Percentiles rank a stretch among this genome's conserved stretches.
Evolutionary conservation across 1,140 invertebrate species (phyloP).

Genomic region (Drosophila mojavensis): DNA sequence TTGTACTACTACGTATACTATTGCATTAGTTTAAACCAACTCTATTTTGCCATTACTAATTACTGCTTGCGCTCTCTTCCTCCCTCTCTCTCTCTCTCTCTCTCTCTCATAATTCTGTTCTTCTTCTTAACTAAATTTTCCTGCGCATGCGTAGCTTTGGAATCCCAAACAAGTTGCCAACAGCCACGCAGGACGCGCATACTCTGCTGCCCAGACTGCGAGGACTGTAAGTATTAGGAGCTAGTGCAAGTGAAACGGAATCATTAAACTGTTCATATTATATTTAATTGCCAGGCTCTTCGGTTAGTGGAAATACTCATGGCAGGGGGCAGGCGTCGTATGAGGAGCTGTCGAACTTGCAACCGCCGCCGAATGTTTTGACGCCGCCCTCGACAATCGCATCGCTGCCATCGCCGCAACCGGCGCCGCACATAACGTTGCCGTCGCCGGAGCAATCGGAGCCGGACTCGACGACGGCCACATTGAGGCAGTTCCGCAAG

Average conservation of each 20-base stretch:
- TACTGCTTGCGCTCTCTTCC: constrained; percentile 5
- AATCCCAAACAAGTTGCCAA: constrained; percentile 31
- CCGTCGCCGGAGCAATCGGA: constrained; percentile 80
- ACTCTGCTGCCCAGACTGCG: constrained; percentile 78
- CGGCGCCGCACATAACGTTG: constrained; percentile 64
- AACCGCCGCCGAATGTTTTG: constrained; percentile 49
- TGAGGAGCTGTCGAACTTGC: constrained; percentile 47
- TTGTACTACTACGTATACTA: background rate
- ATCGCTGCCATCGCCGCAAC: constrained; percentile 59
- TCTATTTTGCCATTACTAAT: constrained; percentile 9
- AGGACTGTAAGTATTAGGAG: constrained; percentile 65
- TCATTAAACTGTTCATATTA: background rate
- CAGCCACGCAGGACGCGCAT: constrained; percentile 56
- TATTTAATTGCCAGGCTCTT: constrained; percentile 41
- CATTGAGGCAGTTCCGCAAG: constrained; percentile 72
- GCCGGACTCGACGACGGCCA: constrained; percentile 75
- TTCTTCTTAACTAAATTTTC: background rate
- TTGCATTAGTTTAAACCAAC: background rate
- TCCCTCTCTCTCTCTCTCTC: background rate
- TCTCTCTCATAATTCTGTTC: too few relatives aligned
- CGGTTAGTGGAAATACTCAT: constrained; percentile 47
- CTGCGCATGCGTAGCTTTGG: constrained; percentile 40
- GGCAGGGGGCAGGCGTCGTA: constrained; percentile 25
- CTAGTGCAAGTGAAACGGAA: background rate
- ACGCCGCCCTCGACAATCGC: constrained; percentile 67